These are phyloP conservation scores for Akabosia matsudoensis DNA, from an alignment of 1,140 invertebrate species.

Conservation along the genomic window DNA sequence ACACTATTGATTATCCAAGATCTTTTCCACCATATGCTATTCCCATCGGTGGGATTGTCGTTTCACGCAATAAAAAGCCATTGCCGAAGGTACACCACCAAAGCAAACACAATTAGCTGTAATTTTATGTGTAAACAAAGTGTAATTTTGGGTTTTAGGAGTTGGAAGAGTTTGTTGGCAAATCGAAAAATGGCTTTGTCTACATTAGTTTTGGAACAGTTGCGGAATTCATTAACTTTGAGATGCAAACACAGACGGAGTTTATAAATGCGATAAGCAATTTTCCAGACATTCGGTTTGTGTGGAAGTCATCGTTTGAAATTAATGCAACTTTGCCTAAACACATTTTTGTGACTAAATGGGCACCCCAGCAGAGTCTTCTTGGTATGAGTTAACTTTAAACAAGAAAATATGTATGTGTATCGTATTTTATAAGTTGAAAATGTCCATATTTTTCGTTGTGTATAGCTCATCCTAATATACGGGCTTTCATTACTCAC, in stretches of 20 bases:
- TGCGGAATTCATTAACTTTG: neutral
- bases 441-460: neutral
- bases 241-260: neutral
- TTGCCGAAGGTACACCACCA: slow-evolving; percentile 26
- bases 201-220: slow-evolving; percentile 37
- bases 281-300: neutral
- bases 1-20: slow-evolving; percentile 54
- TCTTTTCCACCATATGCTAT: slow-evolving; percentile 59
- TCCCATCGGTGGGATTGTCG: slow-evolving; percentile 28
- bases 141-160: slow-evolving; percentile 21
- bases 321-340: neutral
- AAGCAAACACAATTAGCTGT: neutral
- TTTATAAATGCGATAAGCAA: neutral
- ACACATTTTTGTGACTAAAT: neutral
- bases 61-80: neutral
- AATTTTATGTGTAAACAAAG: too few relatives aligned
- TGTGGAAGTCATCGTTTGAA: neutral
- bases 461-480: slow-evolving; percentile 47
- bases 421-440: neutral
- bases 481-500: slow-evolving; percentile 52
- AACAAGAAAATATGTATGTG: too few relatives aligned
- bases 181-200: slow-evolving; percentile 36
- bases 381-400: neutral
- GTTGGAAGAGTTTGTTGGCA: slow-evolving; percentile 28
- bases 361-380: neutral